phyloP scores from a whole-genome alignment of 1,140 invertebrate genomes.

The Bombus breviceps region DNA sequence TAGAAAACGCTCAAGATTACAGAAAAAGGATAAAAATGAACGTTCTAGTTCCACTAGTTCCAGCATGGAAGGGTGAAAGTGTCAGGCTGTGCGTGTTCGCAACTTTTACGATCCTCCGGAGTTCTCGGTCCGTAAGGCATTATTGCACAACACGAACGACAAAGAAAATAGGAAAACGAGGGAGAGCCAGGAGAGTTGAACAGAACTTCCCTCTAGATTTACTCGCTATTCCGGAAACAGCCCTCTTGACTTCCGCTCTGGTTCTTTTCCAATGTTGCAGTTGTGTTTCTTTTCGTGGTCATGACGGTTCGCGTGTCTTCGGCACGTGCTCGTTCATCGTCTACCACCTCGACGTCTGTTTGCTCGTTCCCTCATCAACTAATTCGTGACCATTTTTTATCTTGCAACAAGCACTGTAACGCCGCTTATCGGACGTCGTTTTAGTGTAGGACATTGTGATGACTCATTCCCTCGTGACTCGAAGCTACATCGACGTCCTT shows the following conservation, averaged over 20 bases:
- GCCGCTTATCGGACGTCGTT: slow-evolving; percentile 32
- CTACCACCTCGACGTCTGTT: neutral
- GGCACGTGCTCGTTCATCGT: slow-evolving; percentile 37
- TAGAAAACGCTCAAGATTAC: too few relatives aligned
- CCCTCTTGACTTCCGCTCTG: neutral
- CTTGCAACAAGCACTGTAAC: neutral
- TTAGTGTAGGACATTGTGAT: neutral
- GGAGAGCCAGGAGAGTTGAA: neutral
- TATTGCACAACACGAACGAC: slow-evolving; percentile 21
- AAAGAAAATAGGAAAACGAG: neutral
- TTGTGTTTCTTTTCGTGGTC: neutral
- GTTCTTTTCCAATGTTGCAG: neutral
- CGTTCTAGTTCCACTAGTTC: neutral
- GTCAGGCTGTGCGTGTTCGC: slow-evolving; percentile 35
- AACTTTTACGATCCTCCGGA: slow-evolving; percentile 45
- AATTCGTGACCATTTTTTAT: slow-evolving; percentile 19
- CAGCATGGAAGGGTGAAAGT: slow-evolving; percentile 23
- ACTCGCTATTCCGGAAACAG: neutral
- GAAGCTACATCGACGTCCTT: too few relatives aligned
- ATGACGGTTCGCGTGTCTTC: slow-evolving; percentile 25
- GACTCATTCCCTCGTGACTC: slow-evolving; percentile 12
- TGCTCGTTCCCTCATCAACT: neutral
- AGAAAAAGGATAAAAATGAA: too few relatives aligned
- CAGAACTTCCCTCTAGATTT: neutral
- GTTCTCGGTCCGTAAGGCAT: slow-evolving; percentile 23